These are phyloP conservation scores for Indicator maculatus DNA, from an alignment of 2,113 vertebrate species.

Conservation along the genomic window DNA sequence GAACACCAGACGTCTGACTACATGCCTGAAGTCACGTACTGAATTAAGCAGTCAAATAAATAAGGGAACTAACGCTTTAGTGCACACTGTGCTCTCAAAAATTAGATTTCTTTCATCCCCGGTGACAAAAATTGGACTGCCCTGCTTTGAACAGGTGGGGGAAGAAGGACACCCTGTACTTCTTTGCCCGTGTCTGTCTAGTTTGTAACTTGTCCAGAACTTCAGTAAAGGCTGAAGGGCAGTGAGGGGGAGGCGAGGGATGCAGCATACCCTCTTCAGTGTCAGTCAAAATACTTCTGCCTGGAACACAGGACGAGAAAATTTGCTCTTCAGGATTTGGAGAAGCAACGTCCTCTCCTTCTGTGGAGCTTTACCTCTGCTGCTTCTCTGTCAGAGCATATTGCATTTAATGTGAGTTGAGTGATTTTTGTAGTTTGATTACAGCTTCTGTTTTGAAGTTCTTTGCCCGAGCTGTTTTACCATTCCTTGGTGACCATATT, in stretches of 20 bases:
- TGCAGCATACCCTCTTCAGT: background rate
- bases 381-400: background rate
- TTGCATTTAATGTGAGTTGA: background rate
- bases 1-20: constrained; percentile 37
- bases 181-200: background rate
- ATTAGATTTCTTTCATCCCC: background rate
- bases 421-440: background rate
- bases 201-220: background rate
- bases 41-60: constrained; percentile 54
- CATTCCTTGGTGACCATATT: background rate
- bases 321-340: background rate
- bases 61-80: background rate
- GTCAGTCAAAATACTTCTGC: background rate
- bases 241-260: background rate
- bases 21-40: constrained; percentile 28
- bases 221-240: background rate
- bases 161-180: background rate
- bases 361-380: background rate
- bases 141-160: background rate
- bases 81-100: background rate
- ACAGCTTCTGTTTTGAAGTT: constrained; percentile 3
- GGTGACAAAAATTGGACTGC: background rate
- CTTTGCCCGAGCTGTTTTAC: background rate
- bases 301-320: background rate
- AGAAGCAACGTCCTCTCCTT: background rate